Percentiles rank a stretch among this genome's conserved stretches.
phyloP scores from a whole-genome alignment of 2,797 vertebrate species.

The Varecia variegata region DNA sequence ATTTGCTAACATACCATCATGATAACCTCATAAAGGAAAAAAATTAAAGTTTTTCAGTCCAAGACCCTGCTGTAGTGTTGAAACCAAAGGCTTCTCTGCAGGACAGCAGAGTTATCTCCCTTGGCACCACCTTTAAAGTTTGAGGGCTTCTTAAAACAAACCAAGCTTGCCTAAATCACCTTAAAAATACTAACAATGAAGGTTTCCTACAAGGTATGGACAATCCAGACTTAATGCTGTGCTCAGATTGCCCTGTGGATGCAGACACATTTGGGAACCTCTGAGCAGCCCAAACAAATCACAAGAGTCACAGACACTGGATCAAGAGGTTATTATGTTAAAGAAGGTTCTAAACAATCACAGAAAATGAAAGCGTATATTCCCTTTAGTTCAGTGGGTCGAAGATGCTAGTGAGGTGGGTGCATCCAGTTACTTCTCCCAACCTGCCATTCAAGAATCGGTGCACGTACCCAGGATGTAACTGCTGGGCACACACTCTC shows the following conservation, averaged over 20 bases:
- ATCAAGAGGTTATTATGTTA: neutral
- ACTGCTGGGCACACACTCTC: fast-evolving
- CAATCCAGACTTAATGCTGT: neutral
- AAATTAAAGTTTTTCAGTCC: neutral
- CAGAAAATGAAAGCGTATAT: fast-evolving
- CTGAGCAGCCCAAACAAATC: neutral
- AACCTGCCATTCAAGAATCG: fast-evolving
- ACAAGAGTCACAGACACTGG: neutral
- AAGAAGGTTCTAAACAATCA: neutral
- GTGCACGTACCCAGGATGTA: neutral
- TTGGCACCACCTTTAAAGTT: neutral
- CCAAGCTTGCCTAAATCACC: neutral
- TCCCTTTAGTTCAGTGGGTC: neutral
- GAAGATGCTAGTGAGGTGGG: neutral
- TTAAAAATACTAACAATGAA: neutral
- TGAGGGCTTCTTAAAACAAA: neutral
- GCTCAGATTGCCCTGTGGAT: neutral
- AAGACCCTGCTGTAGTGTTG: neutral
- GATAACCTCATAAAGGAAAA: neutral
- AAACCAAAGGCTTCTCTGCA: neutral
- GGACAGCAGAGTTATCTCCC: neutral
- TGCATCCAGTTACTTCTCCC: neutral
- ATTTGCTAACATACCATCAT: neutral
- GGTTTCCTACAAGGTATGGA: neutral
- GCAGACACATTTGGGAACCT: neutral